These are phyloP conservation scores for Sicus ferrugineus DNA, from an alignment of 2,888 invertebrate species.

Conservation along the genomic window DNA sequence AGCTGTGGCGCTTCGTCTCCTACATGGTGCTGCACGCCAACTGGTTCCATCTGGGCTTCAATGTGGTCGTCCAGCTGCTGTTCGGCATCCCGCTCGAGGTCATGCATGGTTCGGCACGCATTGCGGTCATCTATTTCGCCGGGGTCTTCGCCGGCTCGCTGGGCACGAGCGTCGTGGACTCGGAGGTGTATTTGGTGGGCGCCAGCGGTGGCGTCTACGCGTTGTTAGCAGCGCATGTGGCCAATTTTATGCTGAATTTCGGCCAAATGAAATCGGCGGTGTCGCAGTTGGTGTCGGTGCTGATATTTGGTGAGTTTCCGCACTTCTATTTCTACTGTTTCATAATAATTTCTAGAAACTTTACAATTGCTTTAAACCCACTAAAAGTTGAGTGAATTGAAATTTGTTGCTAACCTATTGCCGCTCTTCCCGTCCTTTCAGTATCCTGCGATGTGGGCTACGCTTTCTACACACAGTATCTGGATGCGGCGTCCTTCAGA, in stretches of 20 bases:
- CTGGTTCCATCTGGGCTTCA: slow-evolving; percentile 95
- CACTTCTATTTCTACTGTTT: slow-evolving; percentile 9
- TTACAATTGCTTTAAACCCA: too few species aligned
- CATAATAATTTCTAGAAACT: neutral
- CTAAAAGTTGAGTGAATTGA: too few species aligned
- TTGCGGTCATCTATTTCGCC: slow-evolving; percentile 88
- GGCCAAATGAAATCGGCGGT: slow-evolving; percentile 95
- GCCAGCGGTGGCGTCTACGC: slow-evolving; percentile 98
- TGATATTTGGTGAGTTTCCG: slow-evolving; percentile 79
- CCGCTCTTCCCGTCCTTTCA: slow-evolving; percentile 33
- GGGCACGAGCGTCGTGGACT: slow-evolving; percentile 90
- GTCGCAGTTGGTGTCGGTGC: slow-evolving; percentile 85
- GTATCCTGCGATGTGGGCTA: slow-evolving; percentile 93
- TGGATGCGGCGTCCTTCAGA: slow-evolving; percentile 40
- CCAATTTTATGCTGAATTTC: slow-evolving; percentile 94
- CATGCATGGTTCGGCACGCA: slow-evolving; percentile 91
- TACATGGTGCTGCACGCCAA: slow-evolving; percentile 96
- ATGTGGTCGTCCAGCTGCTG: slow-evolving; percentile 90
- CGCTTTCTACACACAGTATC: slow-evolving; percentile 90
- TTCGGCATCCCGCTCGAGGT: slow-evolving; percentile 95
- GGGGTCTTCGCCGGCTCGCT: slow-evolving; percentile 88
- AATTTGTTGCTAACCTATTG: too few species aligned
- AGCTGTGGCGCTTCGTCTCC: slow-evolving; percentile 93
- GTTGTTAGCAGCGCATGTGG: slow-evolving; percentile 93
- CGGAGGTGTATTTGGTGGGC: slow-evolving; percentile 93